Percentiles rank a stretch among this genome's conserved stretches.
phyloP scores from a whole-genome alignment of 2,113 vertebrate genomes.

The Lathamus discolor region DNA sequence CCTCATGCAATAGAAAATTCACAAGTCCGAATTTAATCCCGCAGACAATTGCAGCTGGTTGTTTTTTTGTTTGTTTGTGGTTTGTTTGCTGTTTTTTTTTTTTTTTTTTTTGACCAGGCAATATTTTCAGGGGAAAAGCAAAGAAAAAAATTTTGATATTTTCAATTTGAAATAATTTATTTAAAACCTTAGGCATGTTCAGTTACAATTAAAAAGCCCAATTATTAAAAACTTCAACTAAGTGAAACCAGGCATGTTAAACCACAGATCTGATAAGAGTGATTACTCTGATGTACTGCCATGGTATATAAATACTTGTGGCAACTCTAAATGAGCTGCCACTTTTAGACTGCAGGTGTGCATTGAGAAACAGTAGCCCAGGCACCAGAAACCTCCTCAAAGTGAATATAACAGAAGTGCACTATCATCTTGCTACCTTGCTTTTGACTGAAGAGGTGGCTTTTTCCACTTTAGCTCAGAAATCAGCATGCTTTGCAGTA shows the following conservation, averaged over 20 bases:
- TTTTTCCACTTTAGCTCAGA: neutral
- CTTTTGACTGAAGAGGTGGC: neutral
- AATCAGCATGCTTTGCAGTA: no score
- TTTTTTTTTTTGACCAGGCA: neutral
- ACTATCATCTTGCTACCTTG: neutral
- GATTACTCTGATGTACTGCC: neutral
- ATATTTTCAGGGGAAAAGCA: accelerated
- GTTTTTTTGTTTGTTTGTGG: neutral
- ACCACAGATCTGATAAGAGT: neutral
- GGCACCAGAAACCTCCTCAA: neutral
- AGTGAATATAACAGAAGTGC: neutral
- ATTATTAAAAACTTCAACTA: neutral
- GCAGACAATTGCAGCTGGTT: neutral
- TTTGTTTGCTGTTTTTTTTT: neutral
- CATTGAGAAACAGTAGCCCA: neutral
- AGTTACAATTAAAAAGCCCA: neutral
- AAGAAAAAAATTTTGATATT: neutral
- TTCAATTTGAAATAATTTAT: neutral
- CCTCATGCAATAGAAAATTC: neutral
- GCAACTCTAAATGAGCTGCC: neutral
- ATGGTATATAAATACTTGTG: neutral
- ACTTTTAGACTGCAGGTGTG: neutral
- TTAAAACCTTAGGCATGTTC: neutral
- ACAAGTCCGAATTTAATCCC: neutral
- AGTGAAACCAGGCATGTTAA: neutral